Conservation (phyloP, 37 sponge, comb jelly and placozoan genomes). For the Beroe forskalii region DNA sequence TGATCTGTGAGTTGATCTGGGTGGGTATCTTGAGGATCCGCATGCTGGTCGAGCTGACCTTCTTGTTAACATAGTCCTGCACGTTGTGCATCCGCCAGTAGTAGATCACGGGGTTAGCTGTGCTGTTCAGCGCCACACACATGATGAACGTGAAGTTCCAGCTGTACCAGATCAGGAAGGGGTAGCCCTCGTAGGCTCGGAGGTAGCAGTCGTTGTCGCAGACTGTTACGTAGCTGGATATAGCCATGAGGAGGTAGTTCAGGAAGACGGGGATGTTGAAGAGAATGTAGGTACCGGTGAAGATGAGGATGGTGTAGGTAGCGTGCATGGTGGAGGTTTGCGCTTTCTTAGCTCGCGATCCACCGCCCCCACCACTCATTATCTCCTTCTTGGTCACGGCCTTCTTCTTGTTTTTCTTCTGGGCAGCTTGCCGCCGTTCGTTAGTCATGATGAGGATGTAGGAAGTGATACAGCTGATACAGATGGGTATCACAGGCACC, state of each 20-base stretch:
- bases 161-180: background rate
- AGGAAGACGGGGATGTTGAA: conserved; percentile 59
- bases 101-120: conserved; percentile 53
- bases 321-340: background rate
- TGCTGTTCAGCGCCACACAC: conserved; percentile 57
- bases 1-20: too few relatives aligned
- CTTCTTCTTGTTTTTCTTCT: background rate
- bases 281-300: conserved; percentile 15
- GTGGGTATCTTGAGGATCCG: background rate
- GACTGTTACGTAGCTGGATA: background rate
- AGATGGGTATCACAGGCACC: conserved; percentile 61
- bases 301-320: conserved; percentile 51
- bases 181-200: background rate
- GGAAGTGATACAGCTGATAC: conserved; percentile 42
- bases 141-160: conserved; percentile 63
- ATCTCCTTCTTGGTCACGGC: background rate
- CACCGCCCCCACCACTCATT: background rate
- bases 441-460: conserved; percentile 10
- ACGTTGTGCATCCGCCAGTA: conserved; percentile 61
- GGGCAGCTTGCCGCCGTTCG: background rate
- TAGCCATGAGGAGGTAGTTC: conserved; percentile 61
- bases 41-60: conserved; percentile 10
- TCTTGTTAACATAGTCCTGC: conserved; percentile 8
- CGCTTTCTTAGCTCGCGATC: background rate
- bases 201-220: conserved; percentile 20